Base-by-base conservation (phyloP, 64 coral and sea anemone genomes). In the Acropora tenuis region DNA sequence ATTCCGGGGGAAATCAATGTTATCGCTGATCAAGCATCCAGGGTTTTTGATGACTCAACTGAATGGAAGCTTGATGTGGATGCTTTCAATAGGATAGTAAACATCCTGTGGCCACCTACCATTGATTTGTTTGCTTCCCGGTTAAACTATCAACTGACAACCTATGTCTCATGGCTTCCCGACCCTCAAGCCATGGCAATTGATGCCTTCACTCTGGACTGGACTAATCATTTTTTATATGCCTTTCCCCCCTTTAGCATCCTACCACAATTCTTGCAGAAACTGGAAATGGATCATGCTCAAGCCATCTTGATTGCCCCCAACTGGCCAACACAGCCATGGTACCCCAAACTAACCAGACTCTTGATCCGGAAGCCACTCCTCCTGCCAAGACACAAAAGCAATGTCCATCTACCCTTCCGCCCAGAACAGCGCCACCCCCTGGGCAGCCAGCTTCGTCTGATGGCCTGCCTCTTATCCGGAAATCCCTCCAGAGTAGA, bases 301-400 rank as follows among this genome's bases (percentile, higher is more conserved):
- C 53, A 79, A 57, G 84, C 76, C 3, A 88, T 93, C 55, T 15
- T 88, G 40, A 77, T 80, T 43, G 75, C 77, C 13, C 74, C 91
- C 48, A 88, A 87, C 17, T 93, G 91, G 79, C 18, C 87, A 86
- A 90, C 93, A 53, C 92, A 94, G 77, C 43, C 93, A 47, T 94
- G 93, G 87, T 94, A 78, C 59, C 79, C 87, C 20, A 80, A 61
- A 15, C 76, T 93, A 41, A 40, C 76, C 48, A 78, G 73, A 63
- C 46, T 88, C 8, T 74, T 93, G 20, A 81, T 79, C 75, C 41
- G 80, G 47, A 44, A 60, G 57, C 78, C 92, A 89, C 47, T 60
- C 77, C 44, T 93, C 50, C 19, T 91, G 9, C 89, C 79, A 80
- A 47, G 43, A 47, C 66, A 91, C 46, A 60, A n/a, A 9, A 53